Evolutionary conservation across 1,140 invertebrate species (phyloP).

Genomic region (Lucilia cuprina): DNA sequence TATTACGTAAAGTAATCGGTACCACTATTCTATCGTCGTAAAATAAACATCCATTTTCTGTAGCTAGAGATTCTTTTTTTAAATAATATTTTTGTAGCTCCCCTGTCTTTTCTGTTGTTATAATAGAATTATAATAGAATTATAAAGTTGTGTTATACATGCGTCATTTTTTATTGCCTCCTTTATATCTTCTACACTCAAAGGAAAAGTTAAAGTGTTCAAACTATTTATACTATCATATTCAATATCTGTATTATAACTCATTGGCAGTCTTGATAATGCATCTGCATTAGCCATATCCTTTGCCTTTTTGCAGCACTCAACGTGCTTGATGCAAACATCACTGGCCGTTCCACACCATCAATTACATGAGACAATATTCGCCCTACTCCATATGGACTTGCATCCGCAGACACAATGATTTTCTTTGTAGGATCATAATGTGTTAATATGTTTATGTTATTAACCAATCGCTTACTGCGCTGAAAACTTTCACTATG

Average conservation of each 20-base stretch:
- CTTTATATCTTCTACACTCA: too few relatives aligned
- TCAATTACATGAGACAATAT: constrained; percentile 41
- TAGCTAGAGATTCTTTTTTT: constrained; percentile 7
- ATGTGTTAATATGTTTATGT: constrained; percentile 9
- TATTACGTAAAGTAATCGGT: not conserved
- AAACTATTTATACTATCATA: not conserved
- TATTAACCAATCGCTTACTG: not conserved
- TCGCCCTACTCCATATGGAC: constrained; percentile 14
- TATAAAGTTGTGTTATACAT: not conserved
- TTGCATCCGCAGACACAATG: constrained; percentile 23
- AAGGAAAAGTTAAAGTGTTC: too few relatives aligned
- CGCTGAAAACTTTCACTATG: not conserved
- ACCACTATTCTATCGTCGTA: constrained; percentile 12
- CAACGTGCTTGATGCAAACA: constrained; percentile 40
- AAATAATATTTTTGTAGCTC: not conserved
- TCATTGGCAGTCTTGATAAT: not conserved
- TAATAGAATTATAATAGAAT: not conserved
- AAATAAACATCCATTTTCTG: not conserved
- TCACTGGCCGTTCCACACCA: constrained; percentile 46
- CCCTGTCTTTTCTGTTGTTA: not conserved
- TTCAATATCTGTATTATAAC: not conserved
- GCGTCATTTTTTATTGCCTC: not conserved
- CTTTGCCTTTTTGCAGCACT: not conserved
- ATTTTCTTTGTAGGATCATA: constrained; percentile 39
- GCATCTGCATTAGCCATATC: not conserved